These are phyloP conservation scores for Mnemiopsis leidyi DNA, from an alignment of 37 sponge, comb jelly and placozoan genomes.

Conservation along the genomic window DNA sequence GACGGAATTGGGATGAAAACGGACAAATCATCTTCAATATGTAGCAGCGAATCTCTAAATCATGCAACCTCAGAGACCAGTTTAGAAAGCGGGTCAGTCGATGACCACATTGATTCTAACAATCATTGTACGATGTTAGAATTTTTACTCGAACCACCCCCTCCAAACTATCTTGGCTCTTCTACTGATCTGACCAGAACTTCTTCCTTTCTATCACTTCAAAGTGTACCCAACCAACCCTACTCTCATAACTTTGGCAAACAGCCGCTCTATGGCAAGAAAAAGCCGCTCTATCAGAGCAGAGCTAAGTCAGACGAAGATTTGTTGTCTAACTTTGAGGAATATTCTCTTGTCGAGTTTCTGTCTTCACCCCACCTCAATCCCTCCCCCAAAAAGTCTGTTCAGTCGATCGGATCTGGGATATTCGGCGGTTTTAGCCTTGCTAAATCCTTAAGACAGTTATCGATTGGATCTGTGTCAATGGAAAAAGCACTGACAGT, in stretches of 20 bases:
- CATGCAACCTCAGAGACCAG: conserved; percentile 32
- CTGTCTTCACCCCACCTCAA: conserved; percentile 32
- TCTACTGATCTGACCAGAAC: not conserved
- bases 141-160: not conserved
- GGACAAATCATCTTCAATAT: conserved; percentile 29
- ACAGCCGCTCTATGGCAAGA: not conserved
- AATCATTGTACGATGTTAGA: conserved; percentile 1
- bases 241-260: not conserved
- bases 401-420: not conserved
- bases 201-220: conserved; percentile 17
- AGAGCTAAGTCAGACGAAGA: conserved; percentile 48
- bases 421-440: conserved; percentile 2
- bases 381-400: not conserved
- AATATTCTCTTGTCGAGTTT: conserved; percentile 18
- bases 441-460: not conserved
- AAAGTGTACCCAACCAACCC: not conserved
- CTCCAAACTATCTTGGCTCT: not conserved
- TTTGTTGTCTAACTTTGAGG: not conserved
- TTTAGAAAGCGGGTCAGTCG: not conserved
- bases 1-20: not conserved
- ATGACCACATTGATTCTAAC: not conserved
- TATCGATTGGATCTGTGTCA: conserved; percentile 7
- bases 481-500: not conserved
- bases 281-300: not conserved
- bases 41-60: conserved; percentile 16